A percentile compares a stretch with the other conserved stretches of the same genome.
Conservation (phyloP, 2,797 vertebrate genomes). For the Garrulus glandarius region DNA sequence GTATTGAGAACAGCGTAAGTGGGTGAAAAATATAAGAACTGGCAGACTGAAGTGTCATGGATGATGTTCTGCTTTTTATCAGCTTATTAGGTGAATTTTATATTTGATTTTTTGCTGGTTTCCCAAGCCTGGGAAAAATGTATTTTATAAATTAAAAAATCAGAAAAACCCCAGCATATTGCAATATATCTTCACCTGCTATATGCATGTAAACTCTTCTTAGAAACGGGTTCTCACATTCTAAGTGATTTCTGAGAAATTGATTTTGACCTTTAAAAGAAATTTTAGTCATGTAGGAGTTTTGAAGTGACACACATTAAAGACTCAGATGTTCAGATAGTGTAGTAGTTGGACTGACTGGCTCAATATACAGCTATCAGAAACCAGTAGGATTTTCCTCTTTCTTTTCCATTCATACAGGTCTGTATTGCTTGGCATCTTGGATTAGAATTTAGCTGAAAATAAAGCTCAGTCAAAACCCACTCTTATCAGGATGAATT, state of each 20-base stretch:
- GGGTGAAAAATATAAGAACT: not conserved
- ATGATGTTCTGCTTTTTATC: not conserved
- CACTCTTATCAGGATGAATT: not conserved
- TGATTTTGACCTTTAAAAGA: not conserved
- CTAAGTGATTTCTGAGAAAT: not conserved
- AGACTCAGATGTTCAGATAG: not conserved
- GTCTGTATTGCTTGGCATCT: not conserved
- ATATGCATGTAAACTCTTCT: not conserved
- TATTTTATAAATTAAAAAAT: not conserved
- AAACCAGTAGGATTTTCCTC: not conserved
- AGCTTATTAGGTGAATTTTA: not conserved
- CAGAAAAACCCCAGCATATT: not conserved
- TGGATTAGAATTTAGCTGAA: not conserved
- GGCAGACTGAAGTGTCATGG: not conserved
- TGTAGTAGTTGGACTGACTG: not conserved
- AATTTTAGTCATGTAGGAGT: not conserved
- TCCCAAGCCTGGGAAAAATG: not conserved
- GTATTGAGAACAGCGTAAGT: not conserved
- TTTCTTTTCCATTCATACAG: not conserved
- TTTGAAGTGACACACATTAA: not conserved
- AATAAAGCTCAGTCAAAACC: not conserved
- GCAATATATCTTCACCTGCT: not conserved
- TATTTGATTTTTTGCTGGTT: not conserved
- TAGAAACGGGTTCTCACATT: not conserved
- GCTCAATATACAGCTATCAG: not conserved